Percentiles rank a stretch among this genome's conserved stretches.
These are phyloP conservation scores for Tachypleus tridentatus DNA, from an alignment of 1,140 invertebrate genomes.

Conservation along the genomic window DNA sequence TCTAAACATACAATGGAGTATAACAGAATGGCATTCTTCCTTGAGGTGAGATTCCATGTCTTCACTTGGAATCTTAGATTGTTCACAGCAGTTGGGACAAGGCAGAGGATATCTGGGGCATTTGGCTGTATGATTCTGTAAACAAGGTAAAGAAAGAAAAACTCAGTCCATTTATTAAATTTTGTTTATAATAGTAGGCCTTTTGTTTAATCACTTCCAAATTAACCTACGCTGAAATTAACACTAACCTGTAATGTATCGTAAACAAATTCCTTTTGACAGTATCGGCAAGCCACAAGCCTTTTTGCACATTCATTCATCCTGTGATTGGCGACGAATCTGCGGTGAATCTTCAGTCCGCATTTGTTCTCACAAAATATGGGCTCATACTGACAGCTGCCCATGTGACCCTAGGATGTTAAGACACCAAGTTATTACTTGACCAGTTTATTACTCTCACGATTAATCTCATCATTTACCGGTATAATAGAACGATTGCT, in stretches of 20 bases:
- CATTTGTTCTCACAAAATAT: conserved; percentile 93
- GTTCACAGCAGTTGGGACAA: conserved; percentile 71
- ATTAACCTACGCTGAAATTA: too few relatives aligned
- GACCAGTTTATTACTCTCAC: too few relatives aligned
- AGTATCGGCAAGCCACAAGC: conserved; percentile 72
- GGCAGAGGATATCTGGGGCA: conserved; percentile 70
- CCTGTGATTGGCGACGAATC: conserved; percentile 69
- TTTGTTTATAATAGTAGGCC: background rate
- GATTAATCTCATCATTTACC: too few relatives aligned
- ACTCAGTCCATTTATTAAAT: background rate
- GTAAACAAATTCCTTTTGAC: conserved; percentile 73
- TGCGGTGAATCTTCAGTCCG: conserved; percentile 67
- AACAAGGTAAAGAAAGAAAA: conserved; percentile 6
- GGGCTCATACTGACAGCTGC: conserved; percentile 76
- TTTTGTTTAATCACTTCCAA: background rate
- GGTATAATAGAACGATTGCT: too few relatives aligned
- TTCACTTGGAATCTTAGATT: conserved; percentile 59
- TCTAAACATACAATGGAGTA: conserved; percentile 67
- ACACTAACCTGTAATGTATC: conserved; percentile 56
- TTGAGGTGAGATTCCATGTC: conserved; percentile 74
- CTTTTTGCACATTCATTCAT: conserved; percentile 77
- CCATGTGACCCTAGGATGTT: conserved; percentile 76
- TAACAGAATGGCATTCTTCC: conserved; percentile 69
- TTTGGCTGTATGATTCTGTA: conserved; percentile 58
- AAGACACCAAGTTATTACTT: too few relatives aligned